A percentile compares a stretch with the other conserved stretches of the same genome.
Evolutionary conservation across 2,113 vertebrate genomes (phyloP).

Genomic region (Chinchilla lanigera): DNA sequence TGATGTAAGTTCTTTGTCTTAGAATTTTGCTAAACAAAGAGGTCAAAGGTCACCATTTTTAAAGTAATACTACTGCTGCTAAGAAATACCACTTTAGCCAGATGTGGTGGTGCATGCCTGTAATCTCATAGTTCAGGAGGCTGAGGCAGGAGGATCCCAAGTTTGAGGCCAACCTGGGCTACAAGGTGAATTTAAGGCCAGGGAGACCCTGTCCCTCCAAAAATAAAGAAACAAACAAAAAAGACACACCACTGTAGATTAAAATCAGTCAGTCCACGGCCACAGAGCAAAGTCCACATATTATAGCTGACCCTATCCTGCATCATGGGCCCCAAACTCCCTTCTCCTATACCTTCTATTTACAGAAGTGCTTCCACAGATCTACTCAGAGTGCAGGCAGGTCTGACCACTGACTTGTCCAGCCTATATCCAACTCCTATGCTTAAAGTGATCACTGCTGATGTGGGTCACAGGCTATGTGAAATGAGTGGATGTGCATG

Average conservation of each 20-base stretch:
- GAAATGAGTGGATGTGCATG: fast-evolving
- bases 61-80: neutral
- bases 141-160: neutral
- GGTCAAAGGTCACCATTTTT: neutral
- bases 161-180: neutral
- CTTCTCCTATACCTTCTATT: neutral
- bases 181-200: neutral
- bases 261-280: neutral
- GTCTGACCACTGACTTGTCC: fast-evolving
- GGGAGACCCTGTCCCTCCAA: neutral
- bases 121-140: neutral
- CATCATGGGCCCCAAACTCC: no score
- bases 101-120: neutral
- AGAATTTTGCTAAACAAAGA: neutral
- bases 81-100: neutral
- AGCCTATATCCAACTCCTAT: fast-evolving
- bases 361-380: neutral
- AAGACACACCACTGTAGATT: neutral
- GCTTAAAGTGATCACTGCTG: neutral
- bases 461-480: neutral
- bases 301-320: neutral
- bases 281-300: neutral
- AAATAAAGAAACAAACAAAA: neutral
- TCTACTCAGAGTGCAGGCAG: fast-evolving
- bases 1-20: neutral